phyloP scores from a whole-genome alignment of 2,113 vertebrate genomes.

The Setophaga kirtlandii region DNA sequence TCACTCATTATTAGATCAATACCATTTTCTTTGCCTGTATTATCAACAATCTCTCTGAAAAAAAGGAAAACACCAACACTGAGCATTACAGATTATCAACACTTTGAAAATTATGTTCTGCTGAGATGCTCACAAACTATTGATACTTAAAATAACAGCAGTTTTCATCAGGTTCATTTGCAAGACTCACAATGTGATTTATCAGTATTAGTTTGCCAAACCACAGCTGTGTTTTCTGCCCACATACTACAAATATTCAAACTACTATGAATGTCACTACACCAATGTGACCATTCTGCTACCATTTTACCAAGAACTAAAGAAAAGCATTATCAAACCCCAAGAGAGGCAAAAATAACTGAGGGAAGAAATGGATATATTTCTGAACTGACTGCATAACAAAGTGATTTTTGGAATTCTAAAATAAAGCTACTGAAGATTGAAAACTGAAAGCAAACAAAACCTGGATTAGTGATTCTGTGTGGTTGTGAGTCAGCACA shows the following conservation, averaged over 20 bases:
- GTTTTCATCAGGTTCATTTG: neutral
- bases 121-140: neutral
- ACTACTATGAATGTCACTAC: neutral
- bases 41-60: constrained; percentile 91
- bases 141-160: neutral
- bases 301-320: neutral
- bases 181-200: neutral
- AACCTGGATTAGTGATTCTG: neutral
- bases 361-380: neutral
- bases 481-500: neutral
- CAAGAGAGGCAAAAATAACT: neutral
- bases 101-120: neutral
- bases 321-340: neutral
- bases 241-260: neutral
- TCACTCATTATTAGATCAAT: constrained; percentile 90
- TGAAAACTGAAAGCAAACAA: neutral
- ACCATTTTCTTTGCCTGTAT: constrained; percentile 93
- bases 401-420: neutral
- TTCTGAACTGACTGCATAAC: neutral
- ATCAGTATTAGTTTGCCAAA: neutral
- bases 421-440: neutral
- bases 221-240: neutral
- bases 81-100: neutral
- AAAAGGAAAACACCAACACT: neutral
- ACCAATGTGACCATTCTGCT: neutral